A percentile compares a stretch with the other conserved stretches of the same genome.
These are phyloP conservation scores for Steatornis caripensis DNA, from an alignment of 2,113 vertebrate species.

Conservation along the genomic window DNA sequence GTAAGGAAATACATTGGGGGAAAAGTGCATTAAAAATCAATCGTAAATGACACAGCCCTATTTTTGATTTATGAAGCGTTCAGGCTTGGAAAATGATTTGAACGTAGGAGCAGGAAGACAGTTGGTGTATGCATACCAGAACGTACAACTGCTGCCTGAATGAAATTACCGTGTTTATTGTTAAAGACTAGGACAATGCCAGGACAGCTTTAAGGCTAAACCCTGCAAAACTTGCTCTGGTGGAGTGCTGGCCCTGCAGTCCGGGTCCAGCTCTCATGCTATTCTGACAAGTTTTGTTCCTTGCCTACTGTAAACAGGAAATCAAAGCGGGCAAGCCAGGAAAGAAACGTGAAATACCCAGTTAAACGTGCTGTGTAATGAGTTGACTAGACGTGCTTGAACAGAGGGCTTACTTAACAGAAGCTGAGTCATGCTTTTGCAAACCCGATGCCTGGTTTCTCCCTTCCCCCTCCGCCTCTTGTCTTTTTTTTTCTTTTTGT, in stretches of 20 bases:
- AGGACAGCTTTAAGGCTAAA: not conserved
- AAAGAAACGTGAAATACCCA: not conserved
- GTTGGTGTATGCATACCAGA: not conserved
- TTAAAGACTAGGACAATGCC: not conserved
- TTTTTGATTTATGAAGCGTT: not conserved
- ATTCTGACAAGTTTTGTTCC: not conserved
- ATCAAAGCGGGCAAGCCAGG: not conserved
- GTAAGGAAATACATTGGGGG: not conserved
- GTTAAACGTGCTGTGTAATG: not conserved
- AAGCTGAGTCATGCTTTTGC: slow-evolving; percentile 42
- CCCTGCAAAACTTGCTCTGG: not conserved
- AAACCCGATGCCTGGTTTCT: slow-evolving; percentile 7
- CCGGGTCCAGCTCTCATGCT: accelerated
- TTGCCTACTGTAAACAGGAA: not conserved
- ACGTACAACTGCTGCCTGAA: not conserved
- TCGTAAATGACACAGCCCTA: not conserved
- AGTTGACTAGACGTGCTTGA: not conserved
- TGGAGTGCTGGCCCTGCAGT: not conserved
- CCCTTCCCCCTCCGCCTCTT: not conserved
- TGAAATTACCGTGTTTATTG: not conserved
- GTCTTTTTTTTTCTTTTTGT: not conserved
- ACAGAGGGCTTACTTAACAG: not conserved
- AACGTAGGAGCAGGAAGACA: not conserved
- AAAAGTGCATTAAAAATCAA: not conserved
- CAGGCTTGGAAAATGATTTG: not conserved